Conservation (phyloP, 2,113 vertebrate species). For the Otus sunia region DNA sequence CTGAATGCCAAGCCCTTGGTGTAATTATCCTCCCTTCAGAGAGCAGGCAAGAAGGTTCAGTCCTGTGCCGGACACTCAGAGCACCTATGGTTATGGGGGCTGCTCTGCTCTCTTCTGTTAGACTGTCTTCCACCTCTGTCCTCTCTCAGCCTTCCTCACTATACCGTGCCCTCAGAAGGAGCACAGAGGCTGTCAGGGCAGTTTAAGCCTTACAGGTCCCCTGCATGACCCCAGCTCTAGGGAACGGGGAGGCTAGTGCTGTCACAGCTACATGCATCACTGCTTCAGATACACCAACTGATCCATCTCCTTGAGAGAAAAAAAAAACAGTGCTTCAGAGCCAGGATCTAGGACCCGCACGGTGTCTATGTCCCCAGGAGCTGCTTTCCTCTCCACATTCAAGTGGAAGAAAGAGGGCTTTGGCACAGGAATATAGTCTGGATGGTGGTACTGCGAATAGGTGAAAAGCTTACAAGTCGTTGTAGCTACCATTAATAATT, state of each 20-base stretch:
- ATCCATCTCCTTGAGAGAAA: neutral
- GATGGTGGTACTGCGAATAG: neutral
- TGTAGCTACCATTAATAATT: neutral
- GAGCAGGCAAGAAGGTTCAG: neutral
- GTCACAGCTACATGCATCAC: neutral
- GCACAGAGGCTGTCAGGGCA: neutral
- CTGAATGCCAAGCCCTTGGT: neutral
- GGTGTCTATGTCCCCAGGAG: neutral
- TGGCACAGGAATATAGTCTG: neutral
- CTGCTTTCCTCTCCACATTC: neutral
- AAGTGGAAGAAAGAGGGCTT: neutral
- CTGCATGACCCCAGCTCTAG: neutral
- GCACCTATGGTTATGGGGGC: neutral
- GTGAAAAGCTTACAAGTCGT: neutral
- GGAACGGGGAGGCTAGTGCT: neutral
- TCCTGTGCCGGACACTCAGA: neutral
- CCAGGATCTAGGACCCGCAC: neutral
- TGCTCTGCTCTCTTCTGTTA: neutral
- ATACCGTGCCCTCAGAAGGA: neutral
- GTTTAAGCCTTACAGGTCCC: neutral
- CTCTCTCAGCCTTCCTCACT: neutral
- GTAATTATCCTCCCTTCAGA: neutral
- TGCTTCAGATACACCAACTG: neutral
- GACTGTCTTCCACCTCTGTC: neutral
- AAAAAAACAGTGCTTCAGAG: neutral